Evolutionary conservation across 2,113 vertebrate genomes (phyloP).

Genomic region (Rhinoderma darwinii): DNA sequence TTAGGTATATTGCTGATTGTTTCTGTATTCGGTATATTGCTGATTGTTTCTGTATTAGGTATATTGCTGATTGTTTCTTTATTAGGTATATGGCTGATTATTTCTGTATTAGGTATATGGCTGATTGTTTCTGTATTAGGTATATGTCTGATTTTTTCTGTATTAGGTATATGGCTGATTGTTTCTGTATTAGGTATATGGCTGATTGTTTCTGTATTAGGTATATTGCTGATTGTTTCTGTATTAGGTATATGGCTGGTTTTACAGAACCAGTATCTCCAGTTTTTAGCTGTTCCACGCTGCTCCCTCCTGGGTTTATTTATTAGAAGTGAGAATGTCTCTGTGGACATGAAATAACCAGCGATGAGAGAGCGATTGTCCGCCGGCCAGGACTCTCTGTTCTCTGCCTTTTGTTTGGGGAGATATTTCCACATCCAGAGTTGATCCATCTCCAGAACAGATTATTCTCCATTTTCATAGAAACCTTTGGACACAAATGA

Average conservation of each 20-base stretch:
- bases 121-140: background rate
- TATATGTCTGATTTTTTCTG: background rate
- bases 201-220: background rate
- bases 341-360: constrained; percentile 26
- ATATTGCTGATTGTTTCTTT: background rate
- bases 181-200: background rate
- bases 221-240: background rate
- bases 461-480: background rate
- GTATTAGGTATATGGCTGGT: background rate
- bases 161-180: background rate
- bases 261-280: background rate
- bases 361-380: constrained; percentile 26
- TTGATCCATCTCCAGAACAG: background rate
- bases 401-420: constrained; percentile 31
- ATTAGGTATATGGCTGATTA: background rate
- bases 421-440: constrained; percentile 20
- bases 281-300: background rate
- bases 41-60: no score
- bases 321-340: background rate
- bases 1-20: background rate
- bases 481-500: background rate
- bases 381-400: constrained; percentile 14
- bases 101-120: no score
- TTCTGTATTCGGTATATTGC: background rate
- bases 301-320: background rate